Percentiles rank a stretch among this genome's conserved stretches.
Evolutionary conservation across 1,140 invertebrate species (phyloP).

Genomic region (Musca vetustissima): DNA sequence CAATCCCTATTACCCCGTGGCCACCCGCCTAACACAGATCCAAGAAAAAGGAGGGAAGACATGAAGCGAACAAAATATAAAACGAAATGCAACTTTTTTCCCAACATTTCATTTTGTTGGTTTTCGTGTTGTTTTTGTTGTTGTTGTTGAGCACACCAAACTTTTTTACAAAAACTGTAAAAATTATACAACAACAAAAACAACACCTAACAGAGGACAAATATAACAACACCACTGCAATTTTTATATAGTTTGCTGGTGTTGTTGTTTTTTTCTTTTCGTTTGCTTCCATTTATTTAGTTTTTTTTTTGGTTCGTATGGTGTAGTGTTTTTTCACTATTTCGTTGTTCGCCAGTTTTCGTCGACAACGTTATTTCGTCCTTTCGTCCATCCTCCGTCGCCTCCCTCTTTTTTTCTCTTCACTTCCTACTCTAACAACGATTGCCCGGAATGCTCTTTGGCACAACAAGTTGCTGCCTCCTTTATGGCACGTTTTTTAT

Average conservation of each 20-base stretch:
- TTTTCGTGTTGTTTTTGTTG: conserved; percentile 27
- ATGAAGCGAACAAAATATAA: too few relatives aligned
- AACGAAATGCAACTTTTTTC: too few relatives aligned
- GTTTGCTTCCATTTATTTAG: too few relatives aligned
- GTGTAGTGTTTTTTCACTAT: conserved; percentile 19
- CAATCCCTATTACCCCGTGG: too few relatives aligned
- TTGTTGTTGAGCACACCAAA: conserved; percentile 53
- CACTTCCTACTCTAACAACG: too few relatives aligned
- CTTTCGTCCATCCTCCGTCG: too few relatives aligned
- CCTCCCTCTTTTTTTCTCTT: too few relatives aligned
- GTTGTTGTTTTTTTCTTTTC: conserved; percentile 18
- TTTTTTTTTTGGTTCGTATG: neutral
- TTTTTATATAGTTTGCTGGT: conserved; percentile 27
- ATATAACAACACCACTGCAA: neutral
- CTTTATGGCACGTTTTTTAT: too few relatives aligned
- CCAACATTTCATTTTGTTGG: too few relatives aligned
- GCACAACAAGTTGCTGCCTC: conserved; percentile 16
- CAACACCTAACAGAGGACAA: neutral
- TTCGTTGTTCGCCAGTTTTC: conserved; percentile 20
- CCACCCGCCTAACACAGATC: neutral
- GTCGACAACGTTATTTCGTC: conserved; percentile 15
- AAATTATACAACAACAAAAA: conserved; percentile 3
- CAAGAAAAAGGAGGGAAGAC: neutral
- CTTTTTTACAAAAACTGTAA: conserved; percentile 43
- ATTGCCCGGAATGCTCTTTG: too few relatives aligned